Conservation (phyloP, 1,140 invertebrate genomes). For the Pentalonia nigronervosa region DNA sequence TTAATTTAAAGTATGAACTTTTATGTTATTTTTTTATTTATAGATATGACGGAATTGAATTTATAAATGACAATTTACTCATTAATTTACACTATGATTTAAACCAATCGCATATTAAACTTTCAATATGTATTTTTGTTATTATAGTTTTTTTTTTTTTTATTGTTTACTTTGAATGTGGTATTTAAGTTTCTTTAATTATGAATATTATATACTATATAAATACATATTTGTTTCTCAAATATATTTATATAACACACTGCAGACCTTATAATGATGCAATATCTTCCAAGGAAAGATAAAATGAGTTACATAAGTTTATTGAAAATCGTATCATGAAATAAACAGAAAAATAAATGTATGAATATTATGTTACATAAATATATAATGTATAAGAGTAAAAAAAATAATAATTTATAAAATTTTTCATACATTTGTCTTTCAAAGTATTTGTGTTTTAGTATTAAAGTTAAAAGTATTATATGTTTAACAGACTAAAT, state of each 20-base stretch:
- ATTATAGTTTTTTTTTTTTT: neutral
- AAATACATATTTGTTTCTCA: neutral
- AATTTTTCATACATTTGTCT: neutral
- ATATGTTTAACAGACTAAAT: neutral
- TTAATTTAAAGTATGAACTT: neutral
- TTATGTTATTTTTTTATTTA: neutral
- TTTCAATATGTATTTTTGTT: neutral
- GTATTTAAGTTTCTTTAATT: neutral
- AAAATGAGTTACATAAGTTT: neutral
- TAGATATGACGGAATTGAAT: neutral
- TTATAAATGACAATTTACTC: neutral
- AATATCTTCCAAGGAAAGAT: neutral
- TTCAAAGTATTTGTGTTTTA: neutral
- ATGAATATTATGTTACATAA: neutral
- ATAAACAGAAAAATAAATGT: neutral
- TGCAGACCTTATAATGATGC: neutral
- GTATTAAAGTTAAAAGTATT: neutral
- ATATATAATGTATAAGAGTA: too few species aligned
- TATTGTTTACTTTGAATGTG: neutral
- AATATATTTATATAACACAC: neutral
- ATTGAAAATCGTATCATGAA: neutral
- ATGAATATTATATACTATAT: neutral
- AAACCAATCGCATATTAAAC: neutral
- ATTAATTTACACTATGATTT: neutral
- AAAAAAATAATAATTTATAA: neutral